phyloP scores from a whole-genome alignment of 2,113 vertebrate species.

The Myotis lucifugus region DNA sequence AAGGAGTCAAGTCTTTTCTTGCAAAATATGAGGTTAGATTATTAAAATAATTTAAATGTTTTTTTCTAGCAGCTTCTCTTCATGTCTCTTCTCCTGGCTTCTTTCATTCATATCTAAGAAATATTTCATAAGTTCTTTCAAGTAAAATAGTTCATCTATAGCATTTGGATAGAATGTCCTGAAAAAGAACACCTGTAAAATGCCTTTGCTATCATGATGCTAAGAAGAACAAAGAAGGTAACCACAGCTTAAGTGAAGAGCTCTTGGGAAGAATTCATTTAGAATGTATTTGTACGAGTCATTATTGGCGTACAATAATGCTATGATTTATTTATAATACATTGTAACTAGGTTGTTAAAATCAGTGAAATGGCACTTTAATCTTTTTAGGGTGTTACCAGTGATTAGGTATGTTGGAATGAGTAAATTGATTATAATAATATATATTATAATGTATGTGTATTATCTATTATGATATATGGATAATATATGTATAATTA shows the following conservation, averaged over 20 bases:
- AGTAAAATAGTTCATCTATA: slow-evolving; percentile 19
- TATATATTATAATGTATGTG: neutral
- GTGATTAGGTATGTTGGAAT: neutral
- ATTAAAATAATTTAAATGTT: slow-evolving; percentile 31
- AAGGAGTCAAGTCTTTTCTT: neutral
- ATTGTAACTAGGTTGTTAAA: slow-evolving; percentile 20
- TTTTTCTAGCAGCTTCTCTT: neutral
- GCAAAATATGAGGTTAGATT: neutral
- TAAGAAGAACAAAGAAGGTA: slow-evolving; percentile 21
- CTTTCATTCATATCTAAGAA: slow-evolving; percentile 19
- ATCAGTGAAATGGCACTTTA: neutral
- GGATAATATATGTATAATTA: neutral
- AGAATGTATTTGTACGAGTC: neutral
- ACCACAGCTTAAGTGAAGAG: neutral
- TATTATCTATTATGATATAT: neutral
- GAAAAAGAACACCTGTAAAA: slow-evolving; percentile 44
- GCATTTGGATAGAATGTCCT: slow-evolving; percentile 1
- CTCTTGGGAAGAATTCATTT: slow-evolving; percentile 39
- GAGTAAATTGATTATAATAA: neutral
- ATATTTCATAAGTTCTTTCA: slow-evolving; percentile 31
- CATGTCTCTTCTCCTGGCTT: neutral
- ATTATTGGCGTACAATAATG: neutral
- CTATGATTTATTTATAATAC: slow-evolving; percentile 8
- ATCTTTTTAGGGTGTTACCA: slow-evolving; percentile 20
- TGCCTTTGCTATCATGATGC: slow-evolving; percentile 6